These are phyloP conservation scores for Papilio xuthus DNA, from an alignment of 1,140 invertebrate genomes.

Conservation along the genomic window DNA sequence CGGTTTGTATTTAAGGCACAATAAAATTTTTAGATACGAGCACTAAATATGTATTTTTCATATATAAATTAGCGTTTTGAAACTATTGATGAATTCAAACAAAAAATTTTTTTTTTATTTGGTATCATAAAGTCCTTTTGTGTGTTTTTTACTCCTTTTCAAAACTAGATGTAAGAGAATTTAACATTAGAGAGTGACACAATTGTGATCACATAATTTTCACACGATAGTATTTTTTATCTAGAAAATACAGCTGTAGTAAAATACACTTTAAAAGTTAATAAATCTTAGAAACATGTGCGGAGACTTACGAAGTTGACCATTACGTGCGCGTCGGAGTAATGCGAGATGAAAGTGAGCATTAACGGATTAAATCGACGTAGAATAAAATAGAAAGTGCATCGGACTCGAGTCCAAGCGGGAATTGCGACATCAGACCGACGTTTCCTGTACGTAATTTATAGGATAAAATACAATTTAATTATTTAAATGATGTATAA, in stretches of 20 bases:
- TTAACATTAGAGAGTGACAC: not conserved
- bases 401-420: constrained; percentile 42
- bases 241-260: not conserved
- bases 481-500: not conserved
- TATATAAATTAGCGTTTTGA: too few relatives aligned
- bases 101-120: too few relatives aligned
- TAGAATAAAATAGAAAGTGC: constrained; percentile 58
- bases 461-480: not conserved
- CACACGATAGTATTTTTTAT: constrained; percentile 20
- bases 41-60: too few relatives aligned
- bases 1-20: too few relatives aligned
- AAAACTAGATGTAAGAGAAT: not conserved
- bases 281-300: constrained; percentile 27
- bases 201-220: not conserved
- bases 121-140: too few relatives aligned
- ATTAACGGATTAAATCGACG: constrained; percentile 43
- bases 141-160: too few relatives aligned
- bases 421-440: constrained; percentile 49
- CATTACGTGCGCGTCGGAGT: constrained; percentile 46
- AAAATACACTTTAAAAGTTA: constrained; percentile 23
- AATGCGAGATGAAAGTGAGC: constrained; percentile 60
- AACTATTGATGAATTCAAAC: too few relatives aligned
- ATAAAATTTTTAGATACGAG: too few relatives aligned
- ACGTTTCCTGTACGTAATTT: constrained; percentile 40
- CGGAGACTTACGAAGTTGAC: constrained; percentile 45